Evolutionary conservation across 2,797 vertebrate species (phyloP), one percentile per base, ranked within the genome.

Genomic region (Echeneis naucrates): DNA sequence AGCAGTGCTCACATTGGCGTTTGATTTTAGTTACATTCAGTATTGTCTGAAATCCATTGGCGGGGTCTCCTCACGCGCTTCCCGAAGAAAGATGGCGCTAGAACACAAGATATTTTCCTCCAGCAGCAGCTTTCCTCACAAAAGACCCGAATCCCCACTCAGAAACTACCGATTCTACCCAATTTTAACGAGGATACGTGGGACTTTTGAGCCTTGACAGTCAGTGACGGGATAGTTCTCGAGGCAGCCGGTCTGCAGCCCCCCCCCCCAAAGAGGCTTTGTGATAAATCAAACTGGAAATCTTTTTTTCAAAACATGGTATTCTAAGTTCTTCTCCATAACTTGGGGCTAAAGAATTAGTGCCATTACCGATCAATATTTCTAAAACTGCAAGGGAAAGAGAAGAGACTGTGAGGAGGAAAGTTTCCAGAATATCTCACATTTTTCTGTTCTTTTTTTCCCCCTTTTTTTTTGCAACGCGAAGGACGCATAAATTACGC

Each of bases 71-170:
- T 37, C 7, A 3, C 64, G 8, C 16, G 37, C 42, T 16, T 55
- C 7, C 51, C 2, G 65, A 58, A 84, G 81, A 69, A 80, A 75
- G 89, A 85, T 90, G 92, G 92, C 90, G 90, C 89, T 83, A 80
- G 51, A 90, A 78, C 24, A 84, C 86, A 68, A 85, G 11, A 60
- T 82, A 86, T 86, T 21, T 23, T 47, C 23, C 12, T n/a, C 0
- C 2, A n/a, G 67, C 17, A 16, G 57, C 67, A 26, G 32, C 38
- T 4, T 66, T 52, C 67, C 9, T 45, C 5, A 26, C 50, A 56
- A 32, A 27, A n/a, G 70, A 12, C 80, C 66, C 21, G 59, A 66
- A 75, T 40, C 58, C 67, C 62, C 64, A 65, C 27, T 68, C 47
- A 74, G 19, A 45, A 60, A 56, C 65, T 32, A 66, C 64, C 21